Conservation (phyloP, 2,113 vertebrate species). For the Poecilia latipinna region DNA sequence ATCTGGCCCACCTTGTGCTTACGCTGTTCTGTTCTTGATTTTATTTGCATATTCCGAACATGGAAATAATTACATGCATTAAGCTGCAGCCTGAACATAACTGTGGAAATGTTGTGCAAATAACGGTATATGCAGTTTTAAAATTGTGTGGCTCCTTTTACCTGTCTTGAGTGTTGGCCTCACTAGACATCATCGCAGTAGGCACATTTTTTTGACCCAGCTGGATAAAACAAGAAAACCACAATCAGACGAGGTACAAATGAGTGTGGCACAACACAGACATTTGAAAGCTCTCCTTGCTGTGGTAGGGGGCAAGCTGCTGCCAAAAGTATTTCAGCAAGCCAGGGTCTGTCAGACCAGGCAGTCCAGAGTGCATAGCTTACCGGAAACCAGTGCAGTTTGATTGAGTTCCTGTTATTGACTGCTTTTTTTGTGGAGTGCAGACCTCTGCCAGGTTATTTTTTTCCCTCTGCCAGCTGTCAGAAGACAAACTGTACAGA, state of each 20-base stretch:
- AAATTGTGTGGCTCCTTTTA: slow-evolving; percentile 59
- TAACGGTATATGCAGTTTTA: neutral
- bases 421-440: slow-evolving; percentile 75
- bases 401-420: slow-evolving; percentile 96
- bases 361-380: slow-evolving; percentile 74
- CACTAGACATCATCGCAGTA: slow-evolving; percentile 37
- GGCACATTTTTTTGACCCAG: slow-evolving; percentile 50
- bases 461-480: slow-evolving; percentile 68
- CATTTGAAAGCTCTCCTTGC: slow-evolving; percentile 62
- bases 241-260: slow-evolving; percentile 75
- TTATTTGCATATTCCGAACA: neutral
- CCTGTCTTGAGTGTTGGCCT: slow-evolving; percentile 45
- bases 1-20: no score
- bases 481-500: slow-evolving; percentile 70
- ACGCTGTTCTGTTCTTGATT: neutral
- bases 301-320: slow-evolving; percentile 71
- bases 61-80: neutral
- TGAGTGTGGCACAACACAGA: slow-evolving; percentile 64
- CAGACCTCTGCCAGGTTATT: slow-evolving; percentile 72
- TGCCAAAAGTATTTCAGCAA: slow-evolving; percentile 71
- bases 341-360: slow-evolving; percentile 72
- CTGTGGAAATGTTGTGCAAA: neutral
- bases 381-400: slow-evolving; percentile 88
- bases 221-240: slow-evolving; percentile 72
- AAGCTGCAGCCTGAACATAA: neutral